Evolutionary conservation across 2,797 vertebrate species (phyloP).

Genomic region (Ptychobarbus kaznakovi): DNA sequence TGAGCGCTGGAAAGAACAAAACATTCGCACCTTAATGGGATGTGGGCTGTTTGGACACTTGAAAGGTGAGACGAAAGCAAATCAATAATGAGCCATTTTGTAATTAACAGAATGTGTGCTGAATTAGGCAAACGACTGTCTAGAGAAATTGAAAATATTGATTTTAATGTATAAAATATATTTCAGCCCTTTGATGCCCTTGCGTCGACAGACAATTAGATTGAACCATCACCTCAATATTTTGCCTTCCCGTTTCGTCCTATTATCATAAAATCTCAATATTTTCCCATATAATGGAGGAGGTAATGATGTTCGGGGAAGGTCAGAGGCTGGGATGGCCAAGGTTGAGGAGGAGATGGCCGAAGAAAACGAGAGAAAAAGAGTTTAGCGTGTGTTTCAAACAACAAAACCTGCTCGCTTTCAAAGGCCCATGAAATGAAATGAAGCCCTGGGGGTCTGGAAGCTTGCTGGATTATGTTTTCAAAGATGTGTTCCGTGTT

Average conservation of each 20-base stretch:
- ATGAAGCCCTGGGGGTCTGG: conserved; percentile 46
- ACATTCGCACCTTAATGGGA: conserved; percentile 51
- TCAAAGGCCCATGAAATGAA: conserved; percentile 52
- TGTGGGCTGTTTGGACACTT: conserved; percentile 57
- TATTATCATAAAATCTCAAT: conserved; percentile 67
- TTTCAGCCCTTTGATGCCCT: conserved; percentile 81
- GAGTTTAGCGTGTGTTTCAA: neutral
- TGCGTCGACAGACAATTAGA: conserved; percentile 81
- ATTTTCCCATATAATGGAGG: conserved; percentile 68
- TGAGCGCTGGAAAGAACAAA: conserved; percentile 31
- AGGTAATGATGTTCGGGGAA: conserved; percentile 61
- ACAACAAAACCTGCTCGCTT: neutral
- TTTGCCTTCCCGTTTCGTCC: conserved; percentile 47
- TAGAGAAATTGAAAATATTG: conserved; percentile 91
- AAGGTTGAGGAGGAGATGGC: conserved; percentile 50
- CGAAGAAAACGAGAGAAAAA: conserved; percentile 33
- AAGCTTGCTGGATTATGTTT: conserved; percentile 55
- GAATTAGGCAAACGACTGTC: conserved; percentile 90
- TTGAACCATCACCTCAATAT: conserved; percentile 56
- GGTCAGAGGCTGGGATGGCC: conserved; percentile 41
- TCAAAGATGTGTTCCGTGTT: conserved; percentile 58
- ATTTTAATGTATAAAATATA: conserved; percentile 92
- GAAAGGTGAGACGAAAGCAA: conserved; percentile 71
- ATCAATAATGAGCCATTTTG: conserved; percentile 73
- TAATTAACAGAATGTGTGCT: conserved; percentile 79